Conservation (phyloP, 2,113 vertebrate species). For the Microcebus jonahi region DNA sequence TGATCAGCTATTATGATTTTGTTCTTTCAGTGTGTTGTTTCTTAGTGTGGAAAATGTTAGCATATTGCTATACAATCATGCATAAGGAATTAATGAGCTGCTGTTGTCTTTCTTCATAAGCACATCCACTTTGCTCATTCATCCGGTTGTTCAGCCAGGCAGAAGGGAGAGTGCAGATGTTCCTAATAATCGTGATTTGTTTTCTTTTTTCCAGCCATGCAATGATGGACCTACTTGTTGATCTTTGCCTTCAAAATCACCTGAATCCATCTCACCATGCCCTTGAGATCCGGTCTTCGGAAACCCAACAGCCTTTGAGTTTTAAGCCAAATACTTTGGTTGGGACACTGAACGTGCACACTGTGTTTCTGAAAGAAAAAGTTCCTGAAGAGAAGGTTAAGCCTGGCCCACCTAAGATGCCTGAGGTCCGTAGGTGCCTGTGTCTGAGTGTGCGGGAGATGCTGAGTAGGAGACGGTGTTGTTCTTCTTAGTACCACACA, state of each 20-base stretch:
- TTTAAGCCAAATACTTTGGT: constrained; percentile 96
- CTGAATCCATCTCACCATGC: constrained; percentile 94
- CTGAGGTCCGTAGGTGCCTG: constrained; percentile 88
- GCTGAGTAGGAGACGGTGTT: rapidly evolving
- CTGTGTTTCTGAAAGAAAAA: constrained; percentile 93
- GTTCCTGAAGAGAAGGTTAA: constrained; percentile 88
- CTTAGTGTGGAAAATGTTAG: too few relatives aligned
- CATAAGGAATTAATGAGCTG: not conserved
- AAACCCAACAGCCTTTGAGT: constrained; percentile 87
- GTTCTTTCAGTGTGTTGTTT: not conserved
- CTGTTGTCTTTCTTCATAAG: not conserved
- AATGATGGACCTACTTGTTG: constrained; percentile 97
- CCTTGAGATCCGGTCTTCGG: constrained; percentile 90
- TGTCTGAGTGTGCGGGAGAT: rapidly evolving
- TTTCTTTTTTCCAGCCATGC: constrained; percentile 90
- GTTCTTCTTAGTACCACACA: not conserved
- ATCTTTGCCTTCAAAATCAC: constrained; percentile 93
- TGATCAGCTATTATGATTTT: not conserved
- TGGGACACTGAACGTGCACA: constrained; percentile 91
- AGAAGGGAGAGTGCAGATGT: constrained; percentile 65
- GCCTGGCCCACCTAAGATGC: constrained; percentile 89
- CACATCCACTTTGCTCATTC: not conserved
- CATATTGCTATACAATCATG: rapidly evolving
- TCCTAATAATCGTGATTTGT: not conserved
- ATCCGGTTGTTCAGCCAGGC: not conserved